These are phyloP conservation scores for Aleiodes sp. DNA, from an alignment of 1,140 invertebrate genomes.

Conservation along the genomic window DNA sequence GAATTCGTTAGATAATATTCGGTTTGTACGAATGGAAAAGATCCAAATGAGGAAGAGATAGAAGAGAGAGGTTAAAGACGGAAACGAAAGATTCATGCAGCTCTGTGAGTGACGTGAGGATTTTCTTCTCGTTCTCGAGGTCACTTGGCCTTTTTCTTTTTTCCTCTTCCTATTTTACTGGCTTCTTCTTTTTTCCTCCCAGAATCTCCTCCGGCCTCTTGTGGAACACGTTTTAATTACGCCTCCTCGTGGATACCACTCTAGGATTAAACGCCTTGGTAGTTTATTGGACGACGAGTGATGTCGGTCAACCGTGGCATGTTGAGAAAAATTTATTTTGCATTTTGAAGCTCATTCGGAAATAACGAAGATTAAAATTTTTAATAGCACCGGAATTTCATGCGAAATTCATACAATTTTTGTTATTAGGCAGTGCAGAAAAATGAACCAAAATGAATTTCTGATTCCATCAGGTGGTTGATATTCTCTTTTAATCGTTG, in stretches of 20 bases:
- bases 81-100: not conserved
- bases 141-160: not conserved
- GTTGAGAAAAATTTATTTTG: not conserved
- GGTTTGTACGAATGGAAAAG: not conserved
- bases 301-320: not conserved
- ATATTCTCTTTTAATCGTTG: no score
- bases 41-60: not conserved
- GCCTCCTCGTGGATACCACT: not conserved
- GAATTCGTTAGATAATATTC: no score
- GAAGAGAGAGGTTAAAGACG: not conserved
- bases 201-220: not conserved
- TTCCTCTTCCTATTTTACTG: not conserved
- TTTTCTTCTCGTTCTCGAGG: not conserved
- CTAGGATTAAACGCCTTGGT: not conserved
- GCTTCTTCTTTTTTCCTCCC: not conserved
- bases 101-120: not conserved
- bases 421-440: no score
- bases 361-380: not conserved
- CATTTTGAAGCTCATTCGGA: not conserved
- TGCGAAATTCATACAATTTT: not conserved
- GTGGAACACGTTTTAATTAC: not conserved
- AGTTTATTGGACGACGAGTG: not conserved
- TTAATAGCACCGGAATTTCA: not conserved
- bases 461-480: no score
- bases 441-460: no score